Conservation (phyloP, 2,888 invertebrate species). For the Trissolcus japonicus region DNA sequence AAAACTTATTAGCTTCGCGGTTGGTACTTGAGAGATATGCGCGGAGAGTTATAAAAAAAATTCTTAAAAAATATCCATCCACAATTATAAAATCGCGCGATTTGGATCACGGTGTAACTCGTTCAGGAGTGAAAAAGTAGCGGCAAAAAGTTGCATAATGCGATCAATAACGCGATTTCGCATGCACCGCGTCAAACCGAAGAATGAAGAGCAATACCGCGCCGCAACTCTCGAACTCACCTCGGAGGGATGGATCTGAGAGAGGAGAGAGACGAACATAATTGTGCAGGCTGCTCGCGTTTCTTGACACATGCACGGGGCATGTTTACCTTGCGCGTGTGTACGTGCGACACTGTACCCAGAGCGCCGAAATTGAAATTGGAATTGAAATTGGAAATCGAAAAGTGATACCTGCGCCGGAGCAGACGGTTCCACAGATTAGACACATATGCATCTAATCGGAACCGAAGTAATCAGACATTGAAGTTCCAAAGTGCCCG, state of each 20-base stretch:
- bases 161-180: conserved; percentile 42
- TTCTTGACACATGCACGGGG: conserved; percentile 25
- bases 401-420: conserved; percentile 58
- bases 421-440: conserved; percentile 34
- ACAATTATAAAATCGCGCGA: neutral
- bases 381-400: conserved; percentile 65
- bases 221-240: conserved; percentile 23
- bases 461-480: conserved; percentile 19
- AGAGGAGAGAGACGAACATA: conserved; percentile 9
- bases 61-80: too few relatives aligned
- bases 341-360: conserved; percentile 16
- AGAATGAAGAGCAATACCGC: conserved; percentile 27
- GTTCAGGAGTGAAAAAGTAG: conserved; percentile 16
- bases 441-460: conserved; percentile 27
- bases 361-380: conserved; percentile 61
- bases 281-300: conserved; percentile 43
- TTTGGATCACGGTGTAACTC: conserved; percentile 20
- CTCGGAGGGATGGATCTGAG: conserved; percentile 18
- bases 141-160: conserved; percentile 34
- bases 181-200: conserved; percentile 19
- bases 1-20: too few relatives aligned
- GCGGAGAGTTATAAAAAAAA: too few relatives aligned
- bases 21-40: too few relatives aligned
- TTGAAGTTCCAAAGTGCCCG: neutral
- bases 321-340: conserved; percentile 16